Base-by-base conservation (phyloP, 2,113 vertebrate genomes). In the Dascyllus trimaculatus region DNA sequence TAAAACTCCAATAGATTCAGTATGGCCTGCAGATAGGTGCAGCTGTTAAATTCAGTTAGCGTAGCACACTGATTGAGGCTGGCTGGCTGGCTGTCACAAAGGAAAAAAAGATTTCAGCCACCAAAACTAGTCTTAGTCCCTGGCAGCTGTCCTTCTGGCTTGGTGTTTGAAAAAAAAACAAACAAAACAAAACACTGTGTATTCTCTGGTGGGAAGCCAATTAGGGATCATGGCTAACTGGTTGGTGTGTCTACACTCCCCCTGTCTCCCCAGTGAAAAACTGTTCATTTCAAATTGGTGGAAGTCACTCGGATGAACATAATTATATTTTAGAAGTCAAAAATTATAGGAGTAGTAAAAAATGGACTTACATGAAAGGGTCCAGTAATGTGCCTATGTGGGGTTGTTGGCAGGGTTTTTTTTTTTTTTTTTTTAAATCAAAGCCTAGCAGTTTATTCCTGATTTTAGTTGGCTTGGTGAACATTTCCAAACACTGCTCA, bases 221-320 rank as follows among this genome's bases (percentile, higher is more conserved):
- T 10, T 14, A 40, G 22, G n/a, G 57, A 21, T 52, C 5, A 5
- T 18, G 62, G n/a, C 22, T 54, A 17, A 2, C 29, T 59, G 68
- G 18, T 21, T 59, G 15, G 17, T 35, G 24, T 21, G 29, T 45
- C 15, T 35, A 19, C 4, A 40, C 14, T 71, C n/a, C 49, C 26
- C 52, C 1, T 53, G 54, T 52, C 45, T 79, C 25, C 63, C 43
- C 14, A 52, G 10, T 32, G 8, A 54, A 57, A 59, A n/a, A 70
- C 8, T 14, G 14, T 22, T 70, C 19, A 65, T 59, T 64, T 40
- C 48, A 53, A 65, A 59, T 24, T n/a, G 32, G 8, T n/a, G 32
- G 22, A 64, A 45, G 10, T 15, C 40, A 43, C 40, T 43, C 3
- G 40, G 40, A 15, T 35, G 40, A 43, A 43, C 40, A 43, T 43